Conservation (phyloP, 2,888 invertebrate species). For the Drosophila monieri region DNA sequence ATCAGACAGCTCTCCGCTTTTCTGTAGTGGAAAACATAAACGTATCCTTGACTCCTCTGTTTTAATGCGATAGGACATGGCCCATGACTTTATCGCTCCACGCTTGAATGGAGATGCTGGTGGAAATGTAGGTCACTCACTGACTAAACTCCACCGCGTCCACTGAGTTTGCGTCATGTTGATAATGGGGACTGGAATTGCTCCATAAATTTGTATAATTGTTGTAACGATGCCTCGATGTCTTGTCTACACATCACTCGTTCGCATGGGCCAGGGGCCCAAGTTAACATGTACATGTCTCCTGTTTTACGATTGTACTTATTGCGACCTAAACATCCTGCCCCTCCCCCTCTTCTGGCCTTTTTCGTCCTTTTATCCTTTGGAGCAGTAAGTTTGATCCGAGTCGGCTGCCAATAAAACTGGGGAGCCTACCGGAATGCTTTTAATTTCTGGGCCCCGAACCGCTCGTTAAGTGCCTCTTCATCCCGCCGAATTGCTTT, state of each 20-base stretch:
- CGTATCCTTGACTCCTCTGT: conserved; percentile 22
- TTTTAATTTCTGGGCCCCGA: conserved; percentile 47
- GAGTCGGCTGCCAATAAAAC: conserved; percentile 54
- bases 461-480: conserved; percentile 48
- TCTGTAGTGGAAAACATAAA: background rate
- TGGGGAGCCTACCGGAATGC: conserved; percentile 52
- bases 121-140: conserved; percentile 47
- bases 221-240: conserved; percentile 42
- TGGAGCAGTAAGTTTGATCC: conserved; percentile 24
- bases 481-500: conserved; percentile 30
- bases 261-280: conserved; percentile 7
- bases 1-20: background rate
- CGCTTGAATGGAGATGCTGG: conserved; percentile 49
- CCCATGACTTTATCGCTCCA: conserved; percentile 53
- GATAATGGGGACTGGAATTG: conserved; percentile 34
- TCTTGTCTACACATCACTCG: conserved; percentile 41
- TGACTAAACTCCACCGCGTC: background rate
- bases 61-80: conserved; percentile 57
- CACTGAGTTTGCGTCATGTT: conserved; percentile 39
- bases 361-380: conserved; percentile 25
- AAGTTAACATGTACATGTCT: conserved; percentile 21
- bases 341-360: background rate
- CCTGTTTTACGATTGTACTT: conserved; percentile 46
- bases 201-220: conserved; percentile 53
- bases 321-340: conserved; percentile 9